A percentile compares a stretch with the other conserved stretches of the same genome.
phyloP scores from a whole-genome alignment of 1,140 invertebrate species.

The Cecropterus lyciades region DNA sequence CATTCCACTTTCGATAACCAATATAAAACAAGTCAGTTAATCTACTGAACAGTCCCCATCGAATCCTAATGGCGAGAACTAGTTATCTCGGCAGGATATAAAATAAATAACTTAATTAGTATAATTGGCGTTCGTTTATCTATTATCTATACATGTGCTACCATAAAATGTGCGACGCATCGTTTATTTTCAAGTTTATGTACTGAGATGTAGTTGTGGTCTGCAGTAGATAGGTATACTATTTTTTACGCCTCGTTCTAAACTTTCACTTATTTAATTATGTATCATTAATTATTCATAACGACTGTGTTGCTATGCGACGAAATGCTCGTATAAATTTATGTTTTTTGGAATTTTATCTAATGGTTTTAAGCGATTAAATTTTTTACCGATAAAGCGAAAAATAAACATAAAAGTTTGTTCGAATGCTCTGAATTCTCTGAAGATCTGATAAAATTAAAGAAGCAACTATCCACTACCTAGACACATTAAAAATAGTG shows the following conservation, averaged over 20 bases:
- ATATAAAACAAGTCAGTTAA: constrained; percentile 18
- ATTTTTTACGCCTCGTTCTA: constrained; percentile 10
- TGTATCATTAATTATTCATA: constrained; percentile 10
- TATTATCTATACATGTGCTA: constrained; percentile 17
- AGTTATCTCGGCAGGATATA: constrained; percentile 6
- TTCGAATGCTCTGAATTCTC: neutral
- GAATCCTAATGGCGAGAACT: constrained; percentile 18
- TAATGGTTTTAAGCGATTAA: neutral
- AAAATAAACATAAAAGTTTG: no score
- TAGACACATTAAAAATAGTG: constrained; percentile 48
- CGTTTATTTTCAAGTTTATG: constrained; percentile 21
- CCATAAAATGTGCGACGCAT: constrained; percentile 22
- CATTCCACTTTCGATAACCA: neutral
- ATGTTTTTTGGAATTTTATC: neutral
- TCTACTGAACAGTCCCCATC: constrained; percentile 9
- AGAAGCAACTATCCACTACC: constrained; percentile 46
- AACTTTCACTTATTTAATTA: constrained; percentile 4
- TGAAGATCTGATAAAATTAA: constrained; percentile 15
- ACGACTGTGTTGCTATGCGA: constrained; percentile 4
- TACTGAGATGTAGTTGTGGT: constrained; percentile 16
- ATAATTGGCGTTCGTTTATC: constrained; percentile 26
- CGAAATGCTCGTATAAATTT: neutral
- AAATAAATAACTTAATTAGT: constrained; percentile 35
- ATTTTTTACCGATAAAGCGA: neutral
- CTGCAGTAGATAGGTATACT: neutral